These are phyloP conservation scores for Cephus nigrinus DNA, from an alignment of 2,888 invertebrate species.

Conservation along the genomic window DNA sequence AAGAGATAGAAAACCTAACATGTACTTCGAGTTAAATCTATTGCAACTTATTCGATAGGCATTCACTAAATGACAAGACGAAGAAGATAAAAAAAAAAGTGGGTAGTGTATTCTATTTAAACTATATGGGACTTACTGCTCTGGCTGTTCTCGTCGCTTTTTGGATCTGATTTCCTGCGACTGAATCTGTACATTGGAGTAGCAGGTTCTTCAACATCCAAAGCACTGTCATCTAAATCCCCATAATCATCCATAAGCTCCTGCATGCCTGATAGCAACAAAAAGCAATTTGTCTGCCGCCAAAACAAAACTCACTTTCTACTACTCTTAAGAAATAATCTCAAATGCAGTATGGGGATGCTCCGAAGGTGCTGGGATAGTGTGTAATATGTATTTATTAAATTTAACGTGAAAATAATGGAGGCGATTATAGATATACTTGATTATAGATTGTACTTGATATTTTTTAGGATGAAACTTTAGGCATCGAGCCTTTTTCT, in stretches of 20 bases:
- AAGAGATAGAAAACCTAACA: too few relatives aligned
- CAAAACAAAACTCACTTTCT: slow-evolving; percentile 7
- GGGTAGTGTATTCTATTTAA: not conserved
- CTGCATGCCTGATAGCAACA: slow-evolving; percentile 43
- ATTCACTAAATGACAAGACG: not conserved
- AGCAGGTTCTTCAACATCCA: slow-evolving; percentile 56
- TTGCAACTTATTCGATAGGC: not conserved
- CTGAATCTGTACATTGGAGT: slow-evolving; percentile 57
- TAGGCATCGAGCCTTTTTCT: not conserved
- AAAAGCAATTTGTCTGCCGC: slow-evolving; percentile 23
- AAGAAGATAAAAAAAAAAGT: not conserved
- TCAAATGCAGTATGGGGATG: not conserved
- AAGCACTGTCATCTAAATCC: slow-evolving; percentile 56
- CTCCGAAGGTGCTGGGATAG: not conserved
- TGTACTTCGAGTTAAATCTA: not conserved
- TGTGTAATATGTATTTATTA: not conserved
- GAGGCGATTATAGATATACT: not conserved
- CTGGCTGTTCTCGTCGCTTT: slow-evolving; percentile 58
- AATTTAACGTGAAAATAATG: not conserved
- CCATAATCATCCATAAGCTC: slow-evolving; percentile 56
- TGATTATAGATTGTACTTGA: not conserved
- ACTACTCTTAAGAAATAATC: not conserved
- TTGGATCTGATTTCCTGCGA: slow-evolving; percentile 56
- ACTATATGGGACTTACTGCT: slow-evolving; percentile 49
- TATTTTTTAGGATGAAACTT: not conserved